Evolutionary conservation across 2,797 vertebrate species (phyloP).

Genomic region (Sebastes glaucus): DNA sequence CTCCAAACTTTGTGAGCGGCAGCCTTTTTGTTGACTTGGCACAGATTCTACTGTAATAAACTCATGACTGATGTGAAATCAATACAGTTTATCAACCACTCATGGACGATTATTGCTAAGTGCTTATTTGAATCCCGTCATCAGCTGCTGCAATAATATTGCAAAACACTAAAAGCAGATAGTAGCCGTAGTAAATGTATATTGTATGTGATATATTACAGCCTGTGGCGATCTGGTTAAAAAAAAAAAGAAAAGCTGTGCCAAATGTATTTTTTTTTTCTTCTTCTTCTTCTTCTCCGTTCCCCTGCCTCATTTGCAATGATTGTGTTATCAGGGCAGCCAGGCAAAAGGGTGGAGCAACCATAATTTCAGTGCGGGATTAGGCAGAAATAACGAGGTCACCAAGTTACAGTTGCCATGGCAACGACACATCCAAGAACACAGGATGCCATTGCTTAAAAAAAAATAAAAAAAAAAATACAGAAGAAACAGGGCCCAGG

Average conservation of each 20-base stretch:
- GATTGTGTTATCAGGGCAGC: constrained; percentile 99
- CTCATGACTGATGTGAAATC: constrained; percentile 66
- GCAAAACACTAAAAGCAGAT: neutral
- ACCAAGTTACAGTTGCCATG: constrained; percentile 99
- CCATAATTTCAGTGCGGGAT: constrained; percentile 99
- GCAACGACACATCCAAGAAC: constrained; percentile 99
- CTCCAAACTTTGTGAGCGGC: constrained; percentile 45
- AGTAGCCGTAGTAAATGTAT: neutral
- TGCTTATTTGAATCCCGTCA: constrained; percentile 60
- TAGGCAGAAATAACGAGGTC: constrained; percentile 99
- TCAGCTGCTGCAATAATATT: constrained; percentile 33
- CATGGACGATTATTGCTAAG: constrained; percentile 50
- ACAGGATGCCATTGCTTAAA: constrained; percentile 95
- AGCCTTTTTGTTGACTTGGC: constrained; percentile 36
- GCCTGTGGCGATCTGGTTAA: constrained; percentile 32
- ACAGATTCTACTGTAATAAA: constrained; percentile 47
- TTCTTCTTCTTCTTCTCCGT: constrained; percentile 27
- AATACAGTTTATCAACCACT: constrained; percentile 61
- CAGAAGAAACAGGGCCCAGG: constrained; percentile 66
- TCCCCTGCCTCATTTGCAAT: constrained; percentile 96
- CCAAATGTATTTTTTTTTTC: constrained; percentile 35
- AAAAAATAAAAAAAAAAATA: constrained; percentile 30
- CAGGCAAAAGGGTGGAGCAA: constrained; percentile 99
- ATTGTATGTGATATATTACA: constrained; percentile 7
- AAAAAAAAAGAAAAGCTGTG: constrained; percentile 16